Conservation (phyloP, 2,797 vertebrate species). For the Pangasius mekongensis region DNA sequence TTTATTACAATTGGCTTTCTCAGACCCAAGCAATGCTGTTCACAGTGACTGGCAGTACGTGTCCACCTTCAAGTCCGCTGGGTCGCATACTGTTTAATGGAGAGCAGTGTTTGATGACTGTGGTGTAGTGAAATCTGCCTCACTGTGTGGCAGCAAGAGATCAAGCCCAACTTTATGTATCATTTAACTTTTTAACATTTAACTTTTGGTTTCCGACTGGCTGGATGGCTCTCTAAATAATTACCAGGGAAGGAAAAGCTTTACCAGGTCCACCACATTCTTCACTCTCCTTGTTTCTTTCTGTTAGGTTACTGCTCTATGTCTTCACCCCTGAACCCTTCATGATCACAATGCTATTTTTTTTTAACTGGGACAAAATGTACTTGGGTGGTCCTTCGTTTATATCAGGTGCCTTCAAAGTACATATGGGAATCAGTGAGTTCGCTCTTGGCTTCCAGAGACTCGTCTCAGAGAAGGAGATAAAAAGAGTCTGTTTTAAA, state of each 20-base stretch:
- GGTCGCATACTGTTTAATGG: not conserved
- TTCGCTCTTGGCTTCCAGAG: constrained; percentile 49
- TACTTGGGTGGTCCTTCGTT: constrained; percentile 12
- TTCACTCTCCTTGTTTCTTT: not conserved
- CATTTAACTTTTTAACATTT: not conserved
- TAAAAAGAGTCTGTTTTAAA: constrained; percentile 13
- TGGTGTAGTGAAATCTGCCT: not conserved
- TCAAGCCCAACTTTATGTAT: not conserved
- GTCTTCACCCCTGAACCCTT: not conserved
- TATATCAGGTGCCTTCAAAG: not conserved
- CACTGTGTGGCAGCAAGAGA: not conserved
- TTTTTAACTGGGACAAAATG: not conserved
- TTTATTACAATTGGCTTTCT: not conserved
- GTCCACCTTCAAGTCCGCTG: not conserved
- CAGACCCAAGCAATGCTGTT: not conserved
- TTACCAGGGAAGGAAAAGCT: not conserved
- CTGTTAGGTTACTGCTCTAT: not conserved
- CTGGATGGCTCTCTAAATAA: not conserved
- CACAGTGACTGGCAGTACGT: not conserved
- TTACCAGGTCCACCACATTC: not conserved
- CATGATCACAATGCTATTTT: not conserved
- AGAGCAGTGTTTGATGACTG: not conserved
- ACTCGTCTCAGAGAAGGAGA: constrained; percentile 48
- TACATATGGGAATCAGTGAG: constrained; percentile 2
- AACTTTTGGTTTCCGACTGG: not conserved